Evolutionary conservation across 2,797 vertebrate genomes (phyloP).

Genomic region (Sebastes nivosus): DNA sequence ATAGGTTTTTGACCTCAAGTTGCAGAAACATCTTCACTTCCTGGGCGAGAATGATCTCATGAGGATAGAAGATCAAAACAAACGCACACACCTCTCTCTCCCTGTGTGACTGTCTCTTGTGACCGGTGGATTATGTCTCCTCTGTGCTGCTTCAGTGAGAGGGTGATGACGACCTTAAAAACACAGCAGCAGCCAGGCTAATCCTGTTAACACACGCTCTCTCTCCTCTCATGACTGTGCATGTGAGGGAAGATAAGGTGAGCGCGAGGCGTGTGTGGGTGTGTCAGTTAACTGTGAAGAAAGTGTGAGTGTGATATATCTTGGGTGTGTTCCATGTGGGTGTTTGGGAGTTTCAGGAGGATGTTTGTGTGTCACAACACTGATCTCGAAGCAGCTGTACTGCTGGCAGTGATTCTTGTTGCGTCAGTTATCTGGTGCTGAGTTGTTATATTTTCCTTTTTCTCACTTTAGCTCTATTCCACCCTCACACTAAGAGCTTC

Average conservation of each 20-base stretch:
- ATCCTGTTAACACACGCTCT: constrained; percentile 44
- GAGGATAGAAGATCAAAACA: not conserved
- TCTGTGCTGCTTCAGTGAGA: constrained; percentile 32
- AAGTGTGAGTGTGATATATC: not conserved
- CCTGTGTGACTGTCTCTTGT: constrained; percentile 21
- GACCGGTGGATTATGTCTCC: constrained; percentile 40
- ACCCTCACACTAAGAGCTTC: not conserved
- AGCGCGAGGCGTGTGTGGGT: not conserved
- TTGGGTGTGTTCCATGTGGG: not conserved
- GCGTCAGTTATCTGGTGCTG: constrained; percentile 14
- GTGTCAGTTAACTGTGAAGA: not conserved
- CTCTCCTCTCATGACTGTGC: not conserved
- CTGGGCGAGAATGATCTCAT: not conserved
- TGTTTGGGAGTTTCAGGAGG: not conserved
- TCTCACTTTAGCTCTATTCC: not conserved
- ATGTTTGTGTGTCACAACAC: not conserved
- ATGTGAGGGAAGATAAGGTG: not conserved
- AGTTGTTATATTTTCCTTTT: not conserved
- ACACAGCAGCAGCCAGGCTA: constrained; percentile 35
- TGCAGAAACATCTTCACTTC: not conserved
- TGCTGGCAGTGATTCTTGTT: constrained; percentile 10
- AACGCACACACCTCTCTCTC: not conserved
- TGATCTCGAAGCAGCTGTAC: constrained; percentile 11
- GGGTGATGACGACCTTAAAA: constrained; percentile 29
- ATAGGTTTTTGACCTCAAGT: not conserved